phyloP scores from a whole-genome alignment of 2,797 vertebrate species.

The Gobionotothen gibberifrons region DNA sequence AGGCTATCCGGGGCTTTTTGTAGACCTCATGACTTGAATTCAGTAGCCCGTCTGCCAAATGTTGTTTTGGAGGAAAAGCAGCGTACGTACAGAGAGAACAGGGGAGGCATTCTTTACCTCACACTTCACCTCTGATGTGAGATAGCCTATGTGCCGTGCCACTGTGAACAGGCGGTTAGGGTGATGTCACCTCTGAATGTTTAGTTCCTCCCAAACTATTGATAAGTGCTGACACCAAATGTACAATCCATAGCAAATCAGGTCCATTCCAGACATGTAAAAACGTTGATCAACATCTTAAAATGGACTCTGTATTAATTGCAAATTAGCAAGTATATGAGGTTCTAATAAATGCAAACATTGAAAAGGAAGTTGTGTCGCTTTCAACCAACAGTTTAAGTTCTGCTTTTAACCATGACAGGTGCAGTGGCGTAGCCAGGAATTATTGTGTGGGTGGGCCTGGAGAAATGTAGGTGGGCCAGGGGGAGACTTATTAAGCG shows the following conservation, averaged over 20 bases:
- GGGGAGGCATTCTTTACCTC: constrained; percentile 41
- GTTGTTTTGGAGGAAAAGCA: constrained; percentile 53
- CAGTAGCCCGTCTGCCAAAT: constrained; percentile 55
- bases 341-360: neutral
- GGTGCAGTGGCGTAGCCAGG: too few species aligned
- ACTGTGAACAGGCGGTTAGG: neutral
- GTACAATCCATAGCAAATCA: neutral
- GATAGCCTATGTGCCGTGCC: neutral
- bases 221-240: neutral
- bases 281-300: neutral
- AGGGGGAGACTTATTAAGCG: too few species aligned
- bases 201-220: neutral
- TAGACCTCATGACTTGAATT: constrained; percentile 66
- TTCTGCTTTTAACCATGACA: constrained; percentile 10
- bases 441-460: too few species aligned
- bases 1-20: constrained; percentile 33
- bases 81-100: constrained; percentile 25
- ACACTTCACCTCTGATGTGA: constrained; percentile 22
- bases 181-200: neutral
- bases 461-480: too few species aligned
- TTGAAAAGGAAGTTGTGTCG: neutral
- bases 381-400: neutral
- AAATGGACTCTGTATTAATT: neutral
- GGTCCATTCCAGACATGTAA: neutral
- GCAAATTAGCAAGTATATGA: constrained; percentile 4